Percentiles rank a stretch among this genome's conserved stretches.
These are phyloP conservation scores for Drosophila nigromelanica DNA, from an alignment of 1,140 invertebrate species.

Conservation along the genomic window DNA sequence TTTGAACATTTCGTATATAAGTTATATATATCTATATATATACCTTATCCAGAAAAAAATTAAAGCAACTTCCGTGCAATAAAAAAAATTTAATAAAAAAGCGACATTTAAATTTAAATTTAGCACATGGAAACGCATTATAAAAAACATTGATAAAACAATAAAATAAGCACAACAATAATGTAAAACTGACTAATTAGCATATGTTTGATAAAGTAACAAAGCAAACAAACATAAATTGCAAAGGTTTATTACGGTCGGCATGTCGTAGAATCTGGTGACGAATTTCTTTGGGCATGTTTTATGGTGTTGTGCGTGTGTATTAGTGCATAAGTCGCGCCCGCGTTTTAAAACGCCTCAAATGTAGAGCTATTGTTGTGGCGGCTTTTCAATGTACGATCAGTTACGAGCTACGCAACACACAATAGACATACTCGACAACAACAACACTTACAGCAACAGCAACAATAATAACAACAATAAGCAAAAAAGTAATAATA, in stretches of 20 bases:
- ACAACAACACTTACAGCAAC: constrained; percentile 8
- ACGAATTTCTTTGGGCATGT: constrained; percentile 29
- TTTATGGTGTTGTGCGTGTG: constrained; percentile 10
- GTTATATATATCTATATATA: background rate
- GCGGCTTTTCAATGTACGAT: constrained; percentile 51
- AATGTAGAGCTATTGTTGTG: constrained; percentile 61
- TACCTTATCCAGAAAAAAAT: constrained; percentile 8
- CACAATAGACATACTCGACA: constrained; percentile 57
- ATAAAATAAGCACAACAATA: background rate
- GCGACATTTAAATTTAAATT: constrained; percentile 32
- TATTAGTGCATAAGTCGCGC: constrained; percentile 25
- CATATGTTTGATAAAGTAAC: constrained; percentile 39
- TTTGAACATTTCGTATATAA: constrained; percentile 20
- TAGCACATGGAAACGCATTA: constrained; percentile 7
- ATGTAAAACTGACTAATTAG: constrained; percentile 32
- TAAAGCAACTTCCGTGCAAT: constrained; percentile 22
- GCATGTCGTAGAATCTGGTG: constrained; percentile 13
- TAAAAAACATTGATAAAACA: constrained; percentile 8
- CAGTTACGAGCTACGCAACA: constrained; percentile 47
- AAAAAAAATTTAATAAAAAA: background rate
- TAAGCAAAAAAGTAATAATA: constrained; percentile 53
- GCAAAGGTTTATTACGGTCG: constrained; percentile 31
- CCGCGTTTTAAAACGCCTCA: constrained; percentile 60
- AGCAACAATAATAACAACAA: constrained; percentile 27
- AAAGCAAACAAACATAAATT: background rate